Base-by-base conservation (phyloP, 2,888 invertebrate species). In the Pachymerium ferrugineum region DNA sequence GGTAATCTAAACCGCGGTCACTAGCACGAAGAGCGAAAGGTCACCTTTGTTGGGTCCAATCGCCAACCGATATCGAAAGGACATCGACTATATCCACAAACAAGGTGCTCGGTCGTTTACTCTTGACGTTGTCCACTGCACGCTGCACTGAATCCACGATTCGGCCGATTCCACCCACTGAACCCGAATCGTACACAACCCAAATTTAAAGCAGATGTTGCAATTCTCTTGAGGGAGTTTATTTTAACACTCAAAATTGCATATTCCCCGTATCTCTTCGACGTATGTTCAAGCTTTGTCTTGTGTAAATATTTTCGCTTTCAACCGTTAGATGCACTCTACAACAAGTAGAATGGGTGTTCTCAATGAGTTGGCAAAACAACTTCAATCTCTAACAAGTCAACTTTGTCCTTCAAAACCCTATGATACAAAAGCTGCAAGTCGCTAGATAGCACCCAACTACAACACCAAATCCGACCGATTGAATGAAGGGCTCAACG, bases 71-170 rank as follows among this genome's bases (percentile, higher is more conserved):
- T 62, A 62, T 62, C 62, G 62, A 62, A 62, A n/a, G 28, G 25
- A 62, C 62, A 62, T 62, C 25, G 62, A 62, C 62, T 25, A 62
- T 62, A 62, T 62, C 62, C 62, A 62, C 62, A 62, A 62, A 62
- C 62, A 62, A 62, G 28, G 62, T 25, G 62, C 62, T n/a, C 62
- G 22, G n/a, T 28, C 62, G 62, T 62, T 62, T 62, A 62, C 62
- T 14, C 62, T 62, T 12, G 47, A 28, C 62, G 25, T 62, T 62
- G 62, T 62, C 62, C 62, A 62, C 62, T 62, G 12, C 62, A 62
- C 62, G 62, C 62, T 62, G 62, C 62, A 62, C 25, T 62, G 62
- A 62, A 62, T 62, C 62, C 62, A 28, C n/a, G 16, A 62, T 62
- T 62, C 28, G 62, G 62, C 62, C 62, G 28, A 62, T 62, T 62